Evolutionary conservation across 2,113 vertebrate species (phyloP).

Genomic region (Bubo blakistoni): DNA sequence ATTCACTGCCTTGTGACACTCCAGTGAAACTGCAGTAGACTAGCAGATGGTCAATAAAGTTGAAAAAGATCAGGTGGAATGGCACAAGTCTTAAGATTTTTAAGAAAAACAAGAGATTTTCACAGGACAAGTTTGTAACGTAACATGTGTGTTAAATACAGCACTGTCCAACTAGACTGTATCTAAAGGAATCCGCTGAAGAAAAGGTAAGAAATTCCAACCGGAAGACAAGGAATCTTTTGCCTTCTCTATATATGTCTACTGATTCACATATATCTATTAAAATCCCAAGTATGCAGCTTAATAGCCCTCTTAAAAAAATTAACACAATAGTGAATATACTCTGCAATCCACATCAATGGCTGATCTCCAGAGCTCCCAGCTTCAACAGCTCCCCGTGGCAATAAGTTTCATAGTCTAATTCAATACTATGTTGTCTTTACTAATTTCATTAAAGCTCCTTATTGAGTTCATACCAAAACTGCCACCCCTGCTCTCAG

Average conservation of each 20-base stretch:
- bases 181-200: background rate
- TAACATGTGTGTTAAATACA: background rate
- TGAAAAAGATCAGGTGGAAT: background rate
- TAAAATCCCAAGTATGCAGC: background rate
- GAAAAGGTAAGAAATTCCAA: background rate
- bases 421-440: background rate
- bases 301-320: background rate
- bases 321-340: background rate
- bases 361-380: background rate
- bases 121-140: background rate
- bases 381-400: background rate
- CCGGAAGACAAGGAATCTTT: background rate
- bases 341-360: background rate
- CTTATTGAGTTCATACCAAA: background rate
- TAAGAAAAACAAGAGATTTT: background rate
- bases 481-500: background rate
- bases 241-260: background rate
- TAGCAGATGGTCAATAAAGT: background rate
- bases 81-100: background rate
- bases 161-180: background rate
- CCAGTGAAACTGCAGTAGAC: background rate
- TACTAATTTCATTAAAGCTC: constrained; percentile 6
- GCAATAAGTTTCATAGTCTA: background rate
- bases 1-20: background rate
- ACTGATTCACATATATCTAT: background rate